Conservation (phyloP, 2,797 vertebrate species). For the Leptoclinus maculatus region DNA sequence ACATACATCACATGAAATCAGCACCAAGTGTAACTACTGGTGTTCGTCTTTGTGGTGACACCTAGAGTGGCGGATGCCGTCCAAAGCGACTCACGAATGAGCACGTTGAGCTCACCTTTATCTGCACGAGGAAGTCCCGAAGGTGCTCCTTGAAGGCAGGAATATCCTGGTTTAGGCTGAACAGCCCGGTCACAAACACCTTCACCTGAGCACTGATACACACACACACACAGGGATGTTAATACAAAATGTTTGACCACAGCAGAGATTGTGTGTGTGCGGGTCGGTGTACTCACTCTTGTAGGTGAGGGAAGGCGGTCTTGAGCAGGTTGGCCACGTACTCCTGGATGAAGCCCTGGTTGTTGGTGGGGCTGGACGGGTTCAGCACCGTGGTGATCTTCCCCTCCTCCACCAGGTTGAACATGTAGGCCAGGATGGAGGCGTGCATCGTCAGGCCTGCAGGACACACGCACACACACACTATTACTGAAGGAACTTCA, state of each 20-base stretch:
- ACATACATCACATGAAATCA: neutral
- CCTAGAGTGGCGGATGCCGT: neutral
- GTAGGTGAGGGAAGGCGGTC: slow-evolving; percentile 97
- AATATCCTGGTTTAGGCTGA: slow-evolving; percentile 99
- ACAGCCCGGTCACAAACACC: slow-evolving; percentile 98
- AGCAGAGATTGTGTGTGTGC: neutral
- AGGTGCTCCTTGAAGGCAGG: slow-evolving; percentile 99
- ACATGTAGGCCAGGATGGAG: slow-evolving; percentile 99
- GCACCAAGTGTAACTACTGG: neutral
- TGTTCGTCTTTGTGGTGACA: neutral
- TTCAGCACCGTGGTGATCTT: slow-evolving; percentile 94
- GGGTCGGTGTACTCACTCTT: slow-evolving; percentile 88
- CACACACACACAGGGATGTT: neutral
- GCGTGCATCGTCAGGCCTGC: slow-evolving; percentile 98
- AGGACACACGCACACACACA: slow-evolving; percentile 1
- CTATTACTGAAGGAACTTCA: neutral
- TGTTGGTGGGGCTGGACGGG: slow-evolving; percentile 91
- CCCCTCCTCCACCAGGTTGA: slow-evolving; percentile 98
- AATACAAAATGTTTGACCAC: neutral
- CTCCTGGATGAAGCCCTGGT: slow-evolving; percentile 98
- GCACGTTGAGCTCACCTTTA: slow-evolving; percentile 88
- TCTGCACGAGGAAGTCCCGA: slow-evolving; percentile 98
- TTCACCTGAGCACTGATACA: slow-evolving; percentile 95
- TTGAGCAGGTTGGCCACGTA: slow-evolving; percentile 98
- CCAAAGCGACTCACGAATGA: neutral